Conservation (phyloP, 2,113 vertebrate genomes). For the Cephalopterus ornatus region DNA sequence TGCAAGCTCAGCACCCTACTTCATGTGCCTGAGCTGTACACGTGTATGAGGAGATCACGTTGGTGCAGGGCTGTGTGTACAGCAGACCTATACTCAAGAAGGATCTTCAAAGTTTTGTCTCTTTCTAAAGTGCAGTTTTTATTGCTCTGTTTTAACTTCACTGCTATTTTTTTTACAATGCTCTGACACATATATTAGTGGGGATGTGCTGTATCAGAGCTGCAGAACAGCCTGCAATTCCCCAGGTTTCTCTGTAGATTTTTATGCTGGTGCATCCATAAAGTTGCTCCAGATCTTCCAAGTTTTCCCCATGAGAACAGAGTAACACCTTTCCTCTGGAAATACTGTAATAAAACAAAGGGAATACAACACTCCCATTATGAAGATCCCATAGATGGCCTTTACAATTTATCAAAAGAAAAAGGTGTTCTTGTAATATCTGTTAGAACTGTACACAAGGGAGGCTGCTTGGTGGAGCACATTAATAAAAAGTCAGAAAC, state of each 20-base stretch:
- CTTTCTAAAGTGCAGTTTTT: slow-evolving; percentile 59
- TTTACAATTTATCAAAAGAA: slow-evolving; percentile 70
- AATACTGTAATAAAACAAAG: slow-evolving; percentile 73
- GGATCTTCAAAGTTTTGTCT: slow-evolving; percentile 40
- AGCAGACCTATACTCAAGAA: neutral
- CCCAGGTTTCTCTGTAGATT: slow-evolving; percentile 62
- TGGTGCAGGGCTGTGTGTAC: neutral
- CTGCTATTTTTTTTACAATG: slow-evolving; percentile 51
- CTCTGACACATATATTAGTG: slow-evolving; percentile 35
- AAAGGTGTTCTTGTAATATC: slow-evolving; percentile 64
- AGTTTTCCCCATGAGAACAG: slow-evolving; percentile 61
- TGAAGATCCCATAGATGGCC: slow-evolving; percentile 58
- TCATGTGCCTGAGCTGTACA: accelerated
- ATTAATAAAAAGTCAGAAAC: slow-evolving; percentile 74
- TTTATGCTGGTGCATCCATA: slow-evolving; percentile 43
- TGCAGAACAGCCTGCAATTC: slow-evolving; percentile 64
- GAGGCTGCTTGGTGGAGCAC: slow-evolving; percentile 57
- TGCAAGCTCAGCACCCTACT: neutral
- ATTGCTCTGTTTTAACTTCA: slow-evolving; percentile 59
- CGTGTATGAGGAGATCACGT: accelerated
- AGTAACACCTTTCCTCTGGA: slow-evolving; percentile 66
- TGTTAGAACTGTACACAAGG: slow-evolving; percentile 56
- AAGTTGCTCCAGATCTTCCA: slow-evolving; percentile 60
- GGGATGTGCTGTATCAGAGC: slow-evolving; percentile 30
- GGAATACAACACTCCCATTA: slow-evolving; percentile 62